Base-by-base conservation (phyloP, 1,140 invertebrate genomes). In the Bombus turneri region DNA sequence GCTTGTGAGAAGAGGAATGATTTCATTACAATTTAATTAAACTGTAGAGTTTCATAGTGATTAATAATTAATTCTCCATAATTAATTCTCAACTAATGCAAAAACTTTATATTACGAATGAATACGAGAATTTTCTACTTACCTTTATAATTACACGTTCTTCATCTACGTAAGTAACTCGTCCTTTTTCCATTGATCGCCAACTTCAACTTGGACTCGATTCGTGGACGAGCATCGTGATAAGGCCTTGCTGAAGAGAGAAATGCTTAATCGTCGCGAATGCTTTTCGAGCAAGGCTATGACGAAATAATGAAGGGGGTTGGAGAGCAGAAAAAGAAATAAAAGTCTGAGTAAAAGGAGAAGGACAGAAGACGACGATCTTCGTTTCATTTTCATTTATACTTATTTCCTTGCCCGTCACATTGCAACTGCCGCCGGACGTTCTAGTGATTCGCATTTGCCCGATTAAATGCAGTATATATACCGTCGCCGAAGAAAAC, bases 311-410 rank as follows among this genome's bases (percentile, higher is more conserved):
- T 10, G 64, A 68, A 37, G 6, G 13, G 64, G 9, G 31, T 47
- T 22, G 62, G 12, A 64, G 10, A n/a, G 43, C 59, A 78, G 85
- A 85, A 71, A 69, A 47, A 37, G 80, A 74, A 76, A 80, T 66
- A 82, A 68, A 59, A 73, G 77, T 59, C 31, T 8, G 57, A 41
- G 28, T 9, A 13, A 57, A 15, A 25, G 34, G 12, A 1, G 18
- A 53, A 53, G 9, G 25, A 15, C 28, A 28, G 4, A 39, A 9
- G 37, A 37, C 22, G 25, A 15, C 22, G 34, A 41, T 57, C 12
- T 68, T 57, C 43, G 81, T 72, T 86, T 86, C 73, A 47, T 83
- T 84, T 87, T 74, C 86, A 47, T 73, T 64, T 77, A 68, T 79
- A 37, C 68, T 80, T 85, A 85, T 80, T 79, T 75, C 68, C 69